Evolutionary conservation across 2,888 invertebrate genomes (phyloP).

Genomic region (Odontomyia ornata): DNA sequence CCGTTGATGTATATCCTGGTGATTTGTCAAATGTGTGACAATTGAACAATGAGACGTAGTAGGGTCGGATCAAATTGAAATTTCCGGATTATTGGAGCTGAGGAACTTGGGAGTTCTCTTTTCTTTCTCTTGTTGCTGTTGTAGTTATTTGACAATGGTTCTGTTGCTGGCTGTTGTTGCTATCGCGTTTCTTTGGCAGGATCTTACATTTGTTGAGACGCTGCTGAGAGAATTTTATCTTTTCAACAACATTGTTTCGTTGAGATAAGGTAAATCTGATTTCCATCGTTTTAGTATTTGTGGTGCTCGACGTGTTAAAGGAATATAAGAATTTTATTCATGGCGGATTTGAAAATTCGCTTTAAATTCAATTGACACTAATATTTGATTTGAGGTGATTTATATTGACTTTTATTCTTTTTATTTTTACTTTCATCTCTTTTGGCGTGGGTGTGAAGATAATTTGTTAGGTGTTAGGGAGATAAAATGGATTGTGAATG

Average conservation of each 20-base stretch:
- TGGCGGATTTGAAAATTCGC: slow-evolving; percentile 16
- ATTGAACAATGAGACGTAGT: slow-evolving; percentile 35
- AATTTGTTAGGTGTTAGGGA: too few species aligned
- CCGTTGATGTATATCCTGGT: slow-evolving; percentile 36
- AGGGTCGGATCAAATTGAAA: slow-evolving; percentile 37
- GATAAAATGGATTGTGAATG: too few species aligned
- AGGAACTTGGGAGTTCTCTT: slow-evolving; percentile 6
- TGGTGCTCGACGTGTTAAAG: too few species aligned
- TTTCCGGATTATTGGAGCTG: slow-evolving; percentile 40
- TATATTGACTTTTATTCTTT: slow-evolving; percentile 27
- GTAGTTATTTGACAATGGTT: slow-evolving; percentile 8
- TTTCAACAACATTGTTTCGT: not conserved
- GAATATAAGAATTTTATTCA: not conserved
- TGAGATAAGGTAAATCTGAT: slow-evolving; percentile 26
- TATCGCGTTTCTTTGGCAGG: too few species aligned
- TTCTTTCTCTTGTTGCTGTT: not conserved
- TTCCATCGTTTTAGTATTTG: slow-evolving; percentile 5
- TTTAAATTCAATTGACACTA: slow-evolving; percentile 26
- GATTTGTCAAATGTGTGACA: slow-evolving; percentile 44
- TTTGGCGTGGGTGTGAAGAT: too few species aligned
- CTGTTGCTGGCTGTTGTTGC: too few species aligned
- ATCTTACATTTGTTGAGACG: too few species aligned
- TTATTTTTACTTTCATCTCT: too few species aligned
- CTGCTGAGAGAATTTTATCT: too few species aligned
- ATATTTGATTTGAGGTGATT: slow-evolving; percentile 36